These are phyloP conservation scores for Mimumesa dahlbomi DNA, from an alignment of 2,888 invertebrate genomes.

Conservation along the genomic window DNA sequence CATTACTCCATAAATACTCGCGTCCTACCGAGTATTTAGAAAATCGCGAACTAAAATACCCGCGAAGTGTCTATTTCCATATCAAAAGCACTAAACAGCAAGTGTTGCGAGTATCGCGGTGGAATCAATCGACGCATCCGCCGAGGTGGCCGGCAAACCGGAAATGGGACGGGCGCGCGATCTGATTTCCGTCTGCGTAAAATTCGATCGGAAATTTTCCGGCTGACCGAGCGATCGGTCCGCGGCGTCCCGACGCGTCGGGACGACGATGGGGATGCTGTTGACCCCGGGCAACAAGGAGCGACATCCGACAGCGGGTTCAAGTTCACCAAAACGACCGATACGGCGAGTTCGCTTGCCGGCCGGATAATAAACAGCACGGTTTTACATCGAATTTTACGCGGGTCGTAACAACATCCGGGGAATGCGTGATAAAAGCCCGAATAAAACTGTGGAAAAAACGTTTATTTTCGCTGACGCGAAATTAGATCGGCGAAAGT, in stretches of 20 bases:
- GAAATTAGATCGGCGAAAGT: no score
- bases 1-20: no score
- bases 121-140: not conserved
- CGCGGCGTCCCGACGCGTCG: constrained; percentile 40
- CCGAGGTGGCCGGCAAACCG: no score
- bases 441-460: no score
- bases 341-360: not conserved
- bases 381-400: not conserved
- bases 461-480: no score
- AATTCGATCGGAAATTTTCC: constrained; percentile 59
- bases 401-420: not conserved
- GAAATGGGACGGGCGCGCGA: constrained; percentile 3
- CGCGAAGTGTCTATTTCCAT: not conserved
- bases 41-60: no score
- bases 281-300: constrained; percentile 51
- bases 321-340: constrained; percentile 48
- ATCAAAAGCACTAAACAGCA: not conserved
- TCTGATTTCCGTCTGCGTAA: constrained; percentile 32
- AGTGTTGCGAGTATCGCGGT: not conserved
- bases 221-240: constrained; percentile 34
- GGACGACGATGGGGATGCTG: constrained; percentile 51
- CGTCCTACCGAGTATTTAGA: no score
- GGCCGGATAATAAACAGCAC: not conserved
- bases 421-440: not conserved
- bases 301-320: constrained; percentile 12